Percentiles rank a stretch among this genome's conserved stretches.
phyloP scores from a whole-genome alignment of 2,888 invertebrate species.

The Helobdella robusta region DNA sequence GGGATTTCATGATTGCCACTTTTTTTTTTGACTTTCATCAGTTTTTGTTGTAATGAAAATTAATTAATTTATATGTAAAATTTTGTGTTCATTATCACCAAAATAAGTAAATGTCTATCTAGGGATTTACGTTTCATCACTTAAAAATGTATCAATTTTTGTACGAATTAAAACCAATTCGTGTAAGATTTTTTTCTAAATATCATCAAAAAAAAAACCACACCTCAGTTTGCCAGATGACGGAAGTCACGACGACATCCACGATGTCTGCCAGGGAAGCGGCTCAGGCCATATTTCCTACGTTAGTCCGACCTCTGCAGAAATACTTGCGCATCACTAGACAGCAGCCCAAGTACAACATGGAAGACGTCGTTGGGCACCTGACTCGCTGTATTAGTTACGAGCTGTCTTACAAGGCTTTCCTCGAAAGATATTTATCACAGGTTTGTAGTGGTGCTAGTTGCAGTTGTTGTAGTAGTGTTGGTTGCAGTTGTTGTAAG shows the following conservation, averaged over 20 bases:
- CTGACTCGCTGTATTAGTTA: constrained; percentile 81
- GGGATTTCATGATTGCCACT: not conserved
- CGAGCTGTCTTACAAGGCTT: constrained; percentile 85
- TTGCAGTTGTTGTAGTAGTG: not conserved
- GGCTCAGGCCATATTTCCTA: constrained; percentile 92
- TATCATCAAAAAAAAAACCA: no score
- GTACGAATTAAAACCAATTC: no score
- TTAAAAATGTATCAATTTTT: no score
- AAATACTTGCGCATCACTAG: constrained; percentile 89
- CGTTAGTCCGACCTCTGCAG: constrained; percentile 86
- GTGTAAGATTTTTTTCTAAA: no score
- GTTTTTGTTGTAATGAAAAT: no score
- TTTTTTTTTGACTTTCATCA: not conserved
- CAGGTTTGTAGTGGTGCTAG: constrained; percentile 22
- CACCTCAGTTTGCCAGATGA: no score
- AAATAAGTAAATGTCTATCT: no score
- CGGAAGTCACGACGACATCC: no score
- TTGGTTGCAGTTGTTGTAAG: not conserved
- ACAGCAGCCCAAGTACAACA: constrained; percentile 88
- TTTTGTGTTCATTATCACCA: no score
- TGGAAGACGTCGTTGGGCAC: constrained; percentile 81
- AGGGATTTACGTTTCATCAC: no score
- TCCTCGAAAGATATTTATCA: constrained; percentile 80
- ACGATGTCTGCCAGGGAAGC: constrained; percentile 84
- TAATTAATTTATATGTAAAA: no score